phyloP scores from a whole-genome alignment of 2,113 vertebrate species.

The Peromyscus maniculatus region DNA sequence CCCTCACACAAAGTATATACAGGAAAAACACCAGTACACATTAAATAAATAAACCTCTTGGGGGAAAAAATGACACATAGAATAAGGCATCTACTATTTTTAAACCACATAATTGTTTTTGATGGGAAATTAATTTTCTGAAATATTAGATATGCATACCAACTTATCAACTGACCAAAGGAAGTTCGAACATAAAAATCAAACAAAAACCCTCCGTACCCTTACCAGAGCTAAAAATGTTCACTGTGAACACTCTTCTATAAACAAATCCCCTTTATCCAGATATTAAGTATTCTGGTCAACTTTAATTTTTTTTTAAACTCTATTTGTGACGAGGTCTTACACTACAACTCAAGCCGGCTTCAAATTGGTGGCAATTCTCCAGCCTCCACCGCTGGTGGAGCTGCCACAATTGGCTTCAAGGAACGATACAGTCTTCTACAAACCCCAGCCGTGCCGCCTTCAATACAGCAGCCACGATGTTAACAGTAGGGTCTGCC shows the following conservation, averaged over 20 bases:
- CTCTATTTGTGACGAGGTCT: neutral
- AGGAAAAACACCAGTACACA: neutral
- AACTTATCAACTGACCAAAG: neutral
- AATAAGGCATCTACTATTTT: constrained; percentile 26
- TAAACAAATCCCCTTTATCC: constrained; percentile 41
- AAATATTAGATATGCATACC: constrained; percentile 18
- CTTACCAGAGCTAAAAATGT: constrained; percentile 14
- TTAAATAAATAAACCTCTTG: neutral
- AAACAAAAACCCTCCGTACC: neutral
- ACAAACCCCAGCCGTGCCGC: neutral
- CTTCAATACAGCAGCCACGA: neutral
- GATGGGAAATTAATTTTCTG: constrained; percentile 39
- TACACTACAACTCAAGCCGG: neutral
- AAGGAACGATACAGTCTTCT: neutral
- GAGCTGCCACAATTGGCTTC: neutral
- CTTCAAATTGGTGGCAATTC: neutral
- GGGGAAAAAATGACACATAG: neutral
- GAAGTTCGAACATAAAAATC: neutral
- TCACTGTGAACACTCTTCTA: neutral
- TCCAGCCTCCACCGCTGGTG: neutral
- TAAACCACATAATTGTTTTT: constrained; percentile 55
- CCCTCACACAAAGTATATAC: neutral
- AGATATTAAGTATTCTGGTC: constrained; percentile 19
- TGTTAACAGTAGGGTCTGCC: neutral
- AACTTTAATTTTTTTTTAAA: constrained; percentile 5